Evolutionary conservation across 2,113 vertebrate genomes (phyloP), one percentile per base, ranked within the genome.

Genomic region (Eptatretus burgeri): DNA sequence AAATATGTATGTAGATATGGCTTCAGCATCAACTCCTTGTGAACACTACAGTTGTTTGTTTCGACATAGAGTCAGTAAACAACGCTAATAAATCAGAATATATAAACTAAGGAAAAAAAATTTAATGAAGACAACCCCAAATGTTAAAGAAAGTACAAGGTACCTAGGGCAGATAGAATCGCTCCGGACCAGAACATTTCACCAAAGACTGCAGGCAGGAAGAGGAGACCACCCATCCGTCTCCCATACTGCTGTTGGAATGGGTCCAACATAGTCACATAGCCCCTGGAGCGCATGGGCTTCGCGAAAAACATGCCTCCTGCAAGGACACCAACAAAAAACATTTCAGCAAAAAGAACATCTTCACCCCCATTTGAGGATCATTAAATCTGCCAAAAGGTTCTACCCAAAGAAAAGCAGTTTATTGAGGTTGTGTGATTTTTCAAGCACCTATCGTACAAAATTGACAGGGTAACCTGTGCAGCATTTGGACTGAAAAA

Each of bases 141-240:
- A 41, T 41, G 7, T 41, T 5, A 7, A 41, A 41, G 27, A 41
- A 41, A 41, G 27, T 7, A 41, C 27, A 41, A 41, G 27, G 72
- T 78, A 96, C 89, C 89, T 73, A 96, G 74, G 13, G 89, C 89
- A 66, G 88, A 93, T 67, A 96, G 78, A 73, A 96, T 93, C 63
- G 89, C 86, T n/a, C 85, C 88, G 49, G 89, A 93, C 89, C 89
- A 96, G 76, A 96, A 96, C 75, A 96, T 94, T 71, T 96, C 89
- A 66, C 89, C 89, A 83, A 94, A 85, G 62, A 96, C 74, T 1
- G 88, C 89, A 5, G 89, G 89, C 67, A 96, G 85, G 70, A 96
- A 96, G 9, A 96, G 77, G 53, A 96, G 73, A 1, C 88, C 89
- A 1, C 89, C 89, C 89, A 96, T 93, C 66, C 88, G 79, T 71